Evolutionary conservation across 2,888 invertebrate genomes (phyloP), one percentile per base, ranked within the genome.

Genomic region (Leptopilina drosophilae): DNA sequence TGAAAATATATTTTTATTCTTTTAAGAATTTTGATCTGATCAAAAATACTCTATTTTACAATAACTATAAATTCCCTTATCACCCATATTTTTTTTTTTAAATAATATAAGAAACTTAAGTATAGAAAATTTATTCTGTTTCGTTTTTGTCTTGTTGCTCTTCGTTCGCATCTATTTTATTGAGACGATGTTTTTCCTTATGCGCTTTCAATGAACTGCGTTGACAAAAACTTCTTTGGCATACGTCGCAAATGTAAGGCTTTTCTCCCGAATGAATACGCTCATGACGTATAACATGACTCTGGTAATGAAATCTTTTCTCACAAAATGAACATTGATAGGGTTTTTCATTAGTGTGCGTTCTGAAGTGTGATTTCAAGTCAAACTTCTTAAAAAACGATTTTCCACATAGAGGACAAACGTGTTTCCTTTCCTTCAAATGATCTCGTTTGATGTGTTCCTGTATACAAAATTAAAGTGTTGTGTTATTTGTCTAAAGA

Each of bases 341-440:
- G 0, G 92, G 92, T 33, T 90, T 87, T 81, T 92, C 92, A 40
- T 91, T 87, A 3, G 91, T 91, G 78, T 92, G 92, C 2, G 88
- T 91, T 79, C 92, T 87, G 59, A 86, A 86, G 75, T 92, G 92
- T 49, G 89, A 89, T 75, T 90, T 91, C n/a, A 92, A 86, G 80
- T 92, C 92, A 66, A 90, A 90, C 73, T 90, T 91, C 66, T 92
- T 91, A 84, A 90, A 92, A 79, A 92, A 92, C 1, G 89, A 88
- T 83, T 92, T 92, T 11, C 86, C 87, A 77, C 92, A 92, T 8
- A 87, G 82, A 1, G 87, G 79, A 78, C 92, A 92, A 3, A 87
- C 83, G 80, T 91, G 90, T 59, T 91, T 88, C 8, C 91, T 85
- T 69, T 92, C 89, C 79, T 91, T 91, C 9, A 89, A 82, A 78